Conservation (phyloP, 2,797 vertebrate species). For the Schizopygopsis malacanthus region DNA sequence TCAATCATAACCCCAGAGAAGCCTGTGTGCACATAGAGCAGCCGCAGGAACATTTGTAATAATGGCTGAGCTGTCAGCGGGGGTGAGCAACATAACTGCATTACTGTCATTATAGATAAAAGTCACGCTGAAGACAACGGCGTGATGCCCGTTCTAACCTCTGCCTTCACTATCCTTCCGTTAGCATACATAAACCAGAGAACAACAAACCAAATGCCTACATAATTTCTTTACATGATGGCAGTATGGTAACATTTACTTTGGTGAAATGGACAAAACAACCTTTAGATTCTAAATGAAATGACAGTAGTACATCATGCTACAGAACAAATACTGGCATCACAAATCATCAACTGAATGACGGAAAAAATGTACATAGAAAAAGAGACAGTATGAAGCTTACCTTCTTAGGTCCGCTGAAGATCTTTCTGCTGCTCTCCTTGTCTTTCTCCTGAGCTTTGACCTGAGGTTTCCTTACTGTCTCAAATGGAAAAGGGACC, state of each 20-base stretch:
- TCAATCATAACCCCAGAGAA: constrained; percentile 4
- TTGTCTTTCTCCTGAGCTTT: constrained; percentile 90
- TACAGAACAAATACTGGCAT: constrained; percentile 3
- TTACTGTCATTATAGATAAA: constrained; percentile 41
- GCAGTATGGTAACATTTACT: not conserved
- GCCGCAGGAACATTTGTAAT: not conserved
- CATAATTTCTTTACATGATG: not conserved
- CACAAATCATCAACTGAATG: not conserved
- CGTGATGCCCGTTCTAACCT: not conserved
- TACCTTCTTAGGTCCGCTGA: constrained; percentile 96
- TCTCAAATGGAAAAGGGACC: constrained; percentile 79
- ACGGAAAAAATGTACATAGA: not conserved
- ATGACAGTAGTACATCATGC: not conserved
- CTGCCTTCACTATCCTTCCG: not conserved
- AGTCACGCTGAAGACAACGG: not conserved
- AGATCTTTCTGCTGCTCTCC: constrained; percentile 94
- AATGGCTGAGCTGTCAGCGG: constrained; percentile 32
- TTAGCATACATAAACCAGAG: not conserved
- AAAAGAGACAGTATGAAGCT: constrained; percentile 20
- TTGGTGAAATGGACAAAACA: not conserved
- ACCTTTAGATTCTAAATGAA: not conserved
- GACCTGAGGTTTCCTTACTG: constrained; percentile 81
- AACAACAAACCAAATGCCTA: constrained; percentile 4
- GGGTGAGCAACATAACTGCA: constrained; percentile 21
- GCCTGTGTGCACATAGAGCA: not conserved